Evolutionary conservation across 1,140 invertebrate genomes (phyloP).

Genomic region (Probaryconus sp.): DNA sequence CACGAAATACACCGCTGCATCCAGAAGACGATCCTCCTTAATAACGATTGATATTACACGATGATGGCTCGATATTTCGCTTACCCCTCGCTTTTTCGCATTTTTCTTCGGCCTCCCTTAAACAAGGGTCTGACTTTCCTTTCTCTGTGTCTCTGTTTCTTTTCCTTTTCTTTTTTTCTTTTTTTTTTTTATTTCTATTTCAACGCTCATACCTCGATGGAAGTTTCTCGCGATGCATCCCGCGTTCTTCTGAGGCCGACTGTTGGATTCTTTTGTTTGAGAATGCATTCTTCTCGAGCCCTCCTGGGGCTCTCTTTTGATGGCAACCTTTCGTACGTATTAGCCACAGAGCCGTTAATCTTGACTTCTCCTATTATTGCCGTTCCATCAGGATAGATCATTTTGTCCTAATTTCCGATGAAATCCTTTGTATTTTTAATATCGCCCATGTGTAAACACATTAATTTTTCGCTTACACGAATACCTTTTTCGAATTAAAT

Average conservation of each 20-base stretch:
- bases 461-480: no score
- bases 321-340: slow-evolving; percentile 52
- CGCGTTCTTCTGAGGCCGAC: slow-evolving; percentile 56
- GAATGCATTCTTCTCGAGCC: slow-evolving; percentile 49
- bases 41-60: slow-evolving; percentile 60
- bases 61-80: slow-evolving; percentile 58
- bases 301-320: slow-evolving; percentile 53
- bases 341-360: slow-evolving; percentile 56
- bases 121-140: slow-evolving; percentile 45
- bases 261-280: slow-evolving; percentile 56
- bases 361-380: slow-evolving; percentile 50
- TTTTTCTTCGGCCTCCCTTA: slow-evolving; percentile 34
- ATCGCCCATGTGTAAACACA: slow-evolving; percentile 9
- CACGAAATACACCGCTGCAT: no score
- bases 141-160: slow-evolving; percentile 31
- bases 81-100: slow-evolving; percentile 45
- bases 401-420: slow-evolving; percentile 18
- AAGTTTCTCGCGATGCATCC: slow-evolving; percentile 54
- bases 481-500: no score
- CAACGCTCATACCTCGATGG: slow-evolving; percentile 55
- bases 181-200: slow-evolving; percentile 50
- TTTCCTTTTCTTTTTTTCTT: slow-evolving; percentile 47
- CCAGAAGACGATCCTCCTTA: slow-evolving; percentile 56
- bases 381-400: slow-evolving; percentile 31
- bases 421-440: slow-evolving; percentile 20